Evolutionary conservation across 2,113 vertebrate species (phyloP), one percentile per base, ranked within the genome.

Genomic region (Mandrillus leucophaeus): DNA sequence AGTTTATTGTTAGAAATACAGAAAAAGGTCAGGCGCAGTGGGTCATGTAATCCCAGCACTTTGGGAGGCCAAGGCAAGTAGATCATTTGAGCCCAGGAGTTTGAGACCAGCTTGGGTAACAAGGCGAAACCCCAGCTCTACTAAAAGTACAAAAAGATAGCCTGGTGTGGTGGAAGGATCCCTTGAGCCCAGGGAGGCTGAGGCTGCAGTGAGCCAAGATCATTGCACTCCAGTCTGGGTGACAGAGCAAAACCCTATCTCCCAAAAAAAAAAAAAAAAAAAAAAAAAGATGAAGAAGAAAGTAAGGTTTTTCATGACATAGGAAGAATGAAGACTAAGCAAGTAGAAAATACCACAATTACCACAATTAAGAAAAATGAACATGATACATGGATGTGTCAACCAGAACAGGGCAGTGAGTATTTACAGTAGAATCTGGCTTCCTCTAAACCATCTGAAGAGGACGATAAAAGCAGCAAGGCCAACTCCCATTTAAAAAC

Each of bases 361-460:
- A 52, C 50, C 35, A 73, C 48, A 90, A n/a, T 66, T 50, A 84
- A 55, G 59, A 88, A 88, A 94, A 97, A 92, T 70, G 50, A 89
- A 78, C 6, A 64, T 27, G 12, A 88, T 17, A 11, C 25, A 68
- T 40, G 13, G 7, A 32, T 9, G 35, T 88, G 50, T 78, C n/a
- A 73, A 38, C 35, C 40, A 92, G 59, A 94, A 88, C 48, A 30
- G 23, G n/a, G 45, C 35, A 72, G 72, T 22, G 35, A 93, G 13
- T 75, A 59, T 64, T 88, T 45, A 55, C 5, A 81, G 57, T 40
- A 68, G 43, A 81, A 81, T 35, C 64, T 64, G 86, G 38, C 61
- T 88, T 12, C 50, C 59, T 88, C 27, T 61, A 92, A 75, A 68
- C 22, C 35, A 85, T 18, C n/a, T 61, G 17, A 16, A 82, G 59